Conservation (phyloP, 1,140 invertebrate genomes). For the Rhynchophorus ferrugineus region DNA sequence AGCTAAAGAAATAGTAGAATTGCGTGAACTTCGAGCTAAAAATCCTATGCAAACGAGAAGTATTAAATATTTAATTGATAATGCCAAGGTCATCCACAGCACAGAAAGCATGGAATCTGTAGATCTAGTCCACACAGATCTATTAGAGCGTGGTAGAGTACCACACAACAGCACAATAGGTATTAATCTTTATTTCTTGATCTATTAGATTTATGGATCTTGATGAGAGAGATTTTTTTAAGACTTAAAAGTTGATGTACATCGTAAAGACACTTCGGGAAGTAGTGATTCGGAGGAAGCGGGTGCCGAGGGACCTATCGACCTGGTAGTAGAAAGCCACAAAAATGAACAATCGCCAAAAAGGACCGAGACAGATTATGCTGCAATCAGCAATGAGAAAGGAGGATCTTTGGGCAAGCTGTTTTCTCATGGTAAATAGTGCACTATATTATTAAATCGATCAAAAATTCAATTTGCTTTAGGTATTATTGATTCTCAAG, state of each 20-base stretch:
- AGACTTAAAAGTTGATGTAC: conserved; percentile 88
- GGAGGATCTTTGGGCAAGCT: conserved; percentile 25
- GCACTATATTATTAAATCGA: neutral
- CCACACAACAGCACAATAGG: conserved; percentile 61
- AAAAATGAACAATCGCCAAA: conserved; percentile 5
- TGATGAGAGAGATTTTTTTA: too few species aligned
- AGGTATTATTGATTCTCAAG: conserved; percentile 41
- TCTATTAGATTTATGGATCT: too few species aligned
- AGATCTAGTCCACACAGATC: conserved; percentile 48
- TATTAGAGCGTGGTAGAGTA: conserved; percentile 27
- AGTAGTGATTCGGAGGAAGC: conserved; percentile 50
- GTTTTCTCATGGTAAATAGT: conserved; percentile 7
- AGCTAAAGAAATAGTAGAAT: conserved; percentile 74
- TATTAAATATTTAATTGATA: conserved; percentile 6
- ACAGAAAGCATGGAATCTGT: conserved; percentile 53
- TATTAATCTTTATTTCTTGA: too few species aligned
- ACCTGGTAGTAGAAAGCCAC: neutral
- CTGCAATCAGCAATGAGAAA: conserved; percentile 22
- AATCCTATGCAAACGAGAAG: conserved; percentile 3
- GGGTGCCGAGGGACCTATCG: neutral
- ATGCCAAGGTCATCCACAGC: conserved; percentile 29
- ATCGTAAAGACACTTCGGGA: conserved; percentile 83
- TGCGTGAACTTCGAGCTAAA: conserved; percentile 48
- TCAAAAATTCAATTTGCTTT: neutral
- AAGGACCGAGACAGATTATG: conserved; percentile 24